Evolutionary conservation across 2,888 invertebrate genomes (phyloP).

Genomic region (Lepidocyrtoides sp.): DNA sequence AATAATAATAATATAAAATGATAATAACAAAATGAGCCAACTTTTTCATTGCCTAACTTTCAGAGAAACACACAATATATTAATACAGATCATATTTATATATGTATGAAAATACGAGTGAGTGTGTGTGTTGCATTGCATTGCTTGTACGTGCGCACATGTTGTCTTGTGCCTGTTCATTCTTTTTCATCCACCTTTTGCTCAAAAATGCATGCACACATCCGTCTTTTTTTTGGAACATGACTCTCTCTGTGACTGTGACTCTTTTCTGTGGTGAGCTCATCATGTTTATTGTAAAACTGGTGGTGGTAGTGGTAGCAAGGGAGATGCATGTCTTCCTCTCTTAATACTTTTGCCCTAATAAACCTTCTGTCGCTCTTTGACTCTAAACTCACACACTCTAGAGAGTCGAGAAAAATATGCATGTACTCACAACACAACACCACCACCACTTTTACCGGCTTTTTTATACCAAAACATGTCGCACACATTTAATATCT

Average conservation of each 20-base stretch:
- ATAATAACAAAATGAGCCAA: constrained; percentile 63
- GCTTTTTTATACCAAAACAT: constrained; percentile 9
- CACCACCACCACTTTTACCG: neutral
- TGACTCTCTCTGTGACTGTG: constrained; percentile 29
- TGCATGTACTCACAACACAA: neutral
- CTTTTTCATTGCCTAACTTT: constrained; percentile 39
- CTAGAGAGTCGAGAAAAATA: too few relatives aligned
- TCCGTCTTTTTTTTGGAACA: constrained; percentile 76
- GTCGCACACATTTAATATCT: neutral
- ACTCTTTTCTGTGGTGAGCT: constrained; percentile 56
- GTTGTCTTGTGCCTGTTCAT: neutral
- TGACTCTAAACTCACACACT: neutral
- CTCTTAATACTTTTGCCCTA: constrained; percentile 61
- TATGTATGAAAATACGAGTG: neutral
- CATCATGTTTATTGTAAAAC: constrained; percentile 21
- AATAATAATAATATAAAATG: constrained; percentile 35
- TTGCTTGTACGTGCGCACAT: constrained; percentile 44
- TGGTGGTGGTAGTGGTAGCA: neutral
- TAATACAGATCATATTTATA: constrained; percentile 27
- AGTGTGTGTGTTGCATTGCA: neutral
- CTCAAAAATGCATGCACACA: constrained; percentile 49
- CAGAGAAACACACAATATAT: constrained; percentile 23
- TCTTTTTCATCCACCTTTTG: neutral
- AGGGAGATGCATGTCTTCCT: constrained; percentile 78
- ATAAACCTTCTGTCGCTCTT: constrained; percentile 75